phyloP scores from a whole-genome alignment of 1,140 invertebrate species.

The Tetramorium alpestre region DNA sequence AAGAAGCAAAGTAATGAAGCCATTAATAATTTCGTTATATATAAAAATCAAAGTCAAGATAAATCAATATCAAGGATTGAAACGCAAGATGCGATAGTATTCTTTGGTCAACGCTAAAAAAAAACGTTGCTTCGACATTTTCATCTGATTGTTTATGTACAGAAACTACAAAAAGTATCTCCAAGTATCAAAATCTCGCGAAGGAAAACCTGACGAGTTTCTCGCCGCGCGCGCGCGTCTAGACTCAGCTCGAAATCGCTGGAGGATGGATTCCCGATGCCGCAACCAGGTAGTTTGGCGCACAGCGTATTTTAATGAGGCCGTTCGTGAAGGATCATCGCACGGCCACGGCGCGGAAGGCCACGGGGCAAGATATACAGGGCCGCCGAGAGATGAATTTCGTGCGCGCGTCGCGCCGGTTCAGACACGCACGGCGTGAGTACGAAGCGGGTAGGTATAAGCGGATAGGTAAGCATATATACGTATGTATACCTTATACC shows the following conservation, averaged over 20 bases:
- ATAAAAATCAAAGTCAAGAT: not conserved
- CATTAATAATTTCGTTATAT: not conserved
- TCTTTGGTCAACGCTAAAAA: not conserved
- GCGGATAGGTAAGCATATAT: slow-evolving; percentile 16
- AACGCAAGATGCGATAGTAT: not conserved
- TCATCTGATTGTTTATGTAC: not conserved
- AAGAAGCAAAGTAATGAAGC: not conserved
- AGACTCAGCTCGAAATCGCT: not conserved
- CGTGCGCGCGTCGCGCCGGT: not conserved
- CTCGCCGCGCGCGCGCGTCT: not conserved
- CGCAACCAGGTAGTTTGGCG: not conserved
- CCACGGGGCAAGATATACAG: slow-evolving; percentile 18
- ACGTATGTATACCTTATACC: not conserved
- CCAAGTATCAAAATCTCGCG: not conserved
- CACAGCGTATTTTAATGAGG: slow-evolving; percentile 41
- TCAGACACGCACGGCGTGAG: slow-evolving; percentile 17
- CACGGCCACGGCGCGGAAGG: not conserved
- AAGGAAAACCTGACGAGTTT: not conserved
- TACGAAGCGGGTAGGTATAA: slow-evolving; percentile 20
- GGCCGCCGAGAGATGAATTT: slow-evolving; percentile 40
- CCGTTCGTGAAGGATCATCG: slow-evolving; percentile 38
- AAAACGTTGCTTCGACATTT: not conserved
- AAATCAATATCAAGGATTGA: not conserved
- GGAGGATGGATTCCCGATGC: not conserved
- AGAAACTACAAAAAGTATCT: not conserved